phyloP scores from a whole-genome alignment of 2,113 vertebrate genomes.

The Macquaria australasica region DNA sequence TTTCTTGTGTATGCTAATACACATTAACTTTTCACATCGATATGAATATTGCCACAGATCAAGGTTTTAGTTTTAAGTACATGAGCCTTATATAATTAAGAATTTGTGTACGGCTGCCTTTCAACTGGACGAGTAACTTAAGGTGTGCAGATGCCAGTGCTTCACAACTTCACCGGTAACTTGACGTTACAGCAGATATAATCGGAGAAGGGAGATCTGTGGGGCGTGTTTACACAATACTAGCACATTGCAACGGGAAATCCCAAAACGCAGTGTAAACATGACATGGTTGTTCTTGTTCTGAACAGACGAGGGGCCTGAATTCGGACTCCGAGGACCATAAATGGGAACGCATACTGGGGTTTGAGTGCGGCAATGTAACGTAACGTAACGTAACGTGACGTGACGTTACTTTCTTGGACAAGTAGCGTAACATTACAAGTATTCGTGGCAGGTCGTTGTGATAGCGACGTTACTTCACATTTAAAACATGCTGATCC shows the following conservation, averaged over 20 bases:
- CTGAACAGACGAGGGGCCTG: background rate
- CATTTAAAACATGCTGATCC: background rate
- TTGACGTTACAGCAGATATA: background rate
- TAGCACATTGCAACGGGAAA: background rate
- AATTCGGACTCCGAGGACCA: background rate
- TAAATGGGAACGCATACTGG: background rate
- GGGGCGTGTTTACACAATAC: slow-evolving; percentile 22
- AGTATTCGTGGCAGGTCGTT: background rate
- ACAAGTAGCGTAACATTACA: background rate
- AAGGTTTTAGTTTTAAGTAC: background rate
- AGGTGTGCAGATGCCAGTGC: background rate
- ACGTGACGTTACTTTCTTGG: background rate
- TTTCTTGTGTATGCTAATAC: background rate
- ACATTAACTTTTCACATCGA: background rate
- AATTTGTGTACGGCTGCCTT: too few species aligned
- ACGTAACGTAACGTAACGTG: background rate
- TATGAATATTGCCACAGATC: background rate
- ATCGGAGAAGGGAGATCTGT: background rate
- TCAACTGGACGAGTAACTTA: background rate
- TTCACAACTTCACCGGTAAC: background rate
- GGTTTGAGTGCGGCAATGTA: background rate
- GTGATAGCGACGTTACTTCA: background rate
- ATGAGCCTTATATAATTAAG: background rate
- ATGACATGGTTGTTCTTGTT: background rate
- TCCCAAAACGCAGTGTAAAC: background rate